Base-by-base conservation (phyloP, 2,888 invertebrate species). In the Unio pictorum region DNA sequence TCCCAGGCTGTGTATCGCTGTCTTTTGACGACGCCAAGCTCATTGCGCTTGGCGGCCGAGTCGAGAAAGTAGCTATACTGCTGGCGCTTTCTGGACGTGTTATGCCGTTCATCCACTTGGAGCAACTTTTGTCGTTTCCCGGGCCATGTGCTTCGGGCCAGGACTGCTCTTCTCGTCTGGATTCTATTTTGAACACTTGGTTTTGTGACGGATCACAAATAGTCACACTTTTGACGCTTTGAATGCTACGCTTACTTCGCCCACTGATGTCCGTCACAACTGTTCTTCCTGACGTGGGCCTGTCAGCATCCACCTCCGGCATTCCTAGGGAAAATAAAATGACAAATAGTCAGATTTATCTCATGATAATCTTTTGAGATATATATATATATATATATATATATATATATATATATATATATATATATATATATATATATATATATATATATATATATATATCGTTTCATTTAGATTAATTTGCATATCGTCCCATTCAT, bases 91-190 rank as follows among this genome's bases (percentile, higher is more conserved):
- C 74, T 20, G 76, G 72, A 20, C 74, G 64, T 5, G 71, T 77
- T n/a, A 77, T 77, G 18, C 76, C 74, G 58, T 77, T 77, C n/a
- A 74, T 74, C 76, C 76, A 77, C 20, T 73, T 77, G 55, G 76
- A 77, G 28, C 73, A 73, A 64, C 76, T 74, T 20, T 67, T 66
- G 1, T 71, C 74, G 58, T 74, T 77, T 58, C 66, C 62, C 11
- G 73, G 76, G 2, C 74, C 70, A 66, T 69, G 69, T 26, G 45
- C 28, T 63, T 68, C 20, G 54, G 73, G 61, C 5, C 28, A 15
- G 34, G 17, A 45, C 57, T 57, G 66, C 55, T 64, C 63, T 34
- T 77, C 76, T 57, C 76, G 67, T 0, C 45, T 2, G 54, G 76
- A 73, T 61, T 77, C 76, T 17, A 77, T 77, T 28, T 63, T 61